These are phyloP conservation scores for Metaphire vulgaris DNA, from an alignment of 1,140 invertebrate species.

Conservation along the genomic window DNA sequence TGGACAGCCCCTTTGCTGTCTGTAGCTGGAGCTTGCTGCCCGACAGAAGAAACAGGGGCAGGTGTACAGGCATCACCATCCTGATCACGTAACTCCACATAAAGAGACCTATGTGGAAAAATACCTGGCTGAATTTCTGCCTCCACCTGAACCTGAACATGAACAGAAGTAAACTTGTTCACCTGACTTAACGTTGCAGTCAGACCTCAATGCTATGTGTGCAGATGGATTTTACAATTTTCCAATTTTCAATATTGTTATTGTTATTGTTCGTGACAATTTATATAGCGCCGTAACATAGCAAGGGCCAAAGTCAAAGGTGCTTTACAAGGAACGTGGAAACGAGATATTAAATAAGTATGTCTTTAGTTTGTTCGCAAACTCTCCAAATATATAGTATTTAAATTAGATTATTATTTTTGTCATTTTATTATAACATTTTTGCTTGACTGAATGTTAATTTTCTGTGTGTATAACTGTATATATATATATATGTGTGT, in stretches of 20 bases:
- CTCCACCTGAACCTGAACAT: slow-evolving; percentile 39
- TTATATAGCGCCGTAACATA: background rate
- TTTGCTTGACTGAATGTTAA: too few species aligned
- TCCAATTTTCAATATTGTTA: background rate
- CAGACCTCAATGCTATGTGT: background rate
- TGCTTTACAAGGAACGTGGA: too few species aligned
- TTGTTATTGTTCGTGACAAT: background rate
- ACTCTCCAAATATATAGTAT: too few species aligned
- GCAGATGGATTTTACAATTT: background rate
- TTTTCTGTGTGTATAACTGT: too few species aligned
- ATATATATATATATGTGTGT: too few species aligned
- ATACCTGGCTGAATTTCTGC: slow-evolving; percentile 47
- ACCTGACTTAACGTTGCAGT: too few species aligned
- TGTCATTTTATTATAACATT: too few species aligned
- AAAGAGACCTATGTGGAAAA: slow-evolving; percentile 41
- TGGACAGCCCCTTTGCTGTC: too few species aligned
- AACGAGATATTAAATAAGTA: too few species aligned
- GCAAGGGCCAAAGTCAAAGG: too few species aligned
- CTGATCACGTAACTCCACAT: slow-evolving; percentile 31
- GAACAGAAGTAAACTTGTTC: background rate
- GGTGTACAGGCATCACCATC: slow-evolving; percentile 40
- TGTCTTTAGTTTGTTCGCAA: too few species aligned
- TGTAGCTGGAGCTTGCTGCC: slow-evolving; percentile 89
- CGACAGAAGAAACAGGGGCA: slow-evolving; percentile 78
- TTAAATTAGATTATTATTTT: too few species aligned